Evolutionary conservation across 2,888 invertebrate species (phyloP).

Genomic region (Hyposoter dolosus): DNA sequence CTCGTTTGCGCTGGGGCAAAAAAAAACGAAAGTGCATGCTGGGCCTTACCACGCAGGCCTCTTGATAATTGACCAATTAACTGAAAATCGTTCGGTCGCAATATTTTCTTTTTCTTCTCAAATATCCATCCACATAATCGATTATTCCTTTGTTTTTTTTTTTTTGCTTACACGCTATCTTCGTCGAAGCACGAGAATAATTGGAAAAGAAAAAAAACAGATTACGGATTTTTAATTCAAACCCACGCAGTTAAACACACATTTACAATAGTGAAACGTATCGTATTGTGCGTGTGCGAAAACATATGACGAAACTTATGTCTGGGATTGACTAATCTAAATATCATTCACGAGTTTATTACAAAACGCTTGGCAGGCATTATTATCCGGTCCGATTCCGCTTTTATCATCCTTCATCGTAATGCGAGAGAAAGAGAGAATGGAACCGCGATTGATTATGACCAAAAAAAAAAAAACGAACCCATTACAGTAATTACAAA

Average conservation of each 20-base stretch:
- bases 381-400: conserved; percentile 55
- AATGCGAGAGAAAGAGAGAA: conserved; percentile 56
- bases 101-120: neutral
- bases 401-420: conserved; percentile 55
- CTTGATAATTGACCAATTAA: neutral
- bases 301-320: conserved; percentile 58
- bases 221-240: neutral
- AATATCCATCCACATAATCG: neutral
- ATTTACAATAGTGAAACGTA: neutral
- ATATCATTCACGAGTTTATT: conserved; percentile 56
- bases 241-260: conserved; percentile 11
- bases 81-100: neutral
- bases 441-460: conserved; percentile 30
- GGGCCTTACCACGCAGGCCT: neutral
- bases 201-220: neutral
- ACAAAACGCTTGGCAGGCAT: conserved; percentile 57
- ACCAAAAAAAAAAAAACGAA: neutral
- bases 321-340: conserved; percentile 55
- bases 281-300: conserved; percentile 13
- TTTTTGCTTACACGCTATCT: conserved; percentile 22
- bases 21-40: conserved; percentile 50
- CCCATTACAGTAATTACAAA: neutral
- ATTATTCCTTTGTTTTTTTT: neutral
- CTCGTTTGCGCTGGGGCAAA: neutral
- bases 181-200: conserved; percentile 6